A percentile compares a stretch with the other conserved stretches of the same genome.
Evolutionary conservation across 2,888 invertebrate genomes (phyloP).

Genomic region (Trichogramma dendrolimi): DNA sequence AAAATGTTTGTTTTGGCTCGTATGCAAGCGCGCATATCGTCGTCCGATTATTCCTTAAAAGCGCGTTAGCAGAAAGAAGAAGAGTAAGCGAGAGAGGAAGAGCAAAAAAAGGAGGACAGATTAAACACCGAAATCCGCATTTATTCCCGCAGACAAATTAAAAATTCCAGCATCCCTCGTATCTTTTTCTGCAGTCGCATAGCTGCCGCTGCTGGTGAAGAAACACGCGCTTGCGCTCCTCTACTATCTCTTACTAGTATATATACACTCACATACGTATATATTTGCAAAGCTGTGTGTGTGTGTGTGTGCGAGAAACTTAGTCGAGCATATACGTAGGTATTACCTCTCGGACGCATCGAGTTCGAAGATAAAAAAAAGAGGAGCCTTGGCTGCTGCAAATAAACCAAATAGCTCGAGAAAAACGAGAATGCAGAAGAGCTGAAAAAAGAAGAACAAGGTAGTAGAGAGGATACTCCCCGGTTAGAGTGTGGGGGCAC

Average conservation of each 20-base stretch:
- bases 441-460: conserved; percentile 10
- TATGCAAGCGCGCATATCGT: no score
- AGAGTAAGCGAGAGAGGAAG: no score
- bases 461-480: not conserved
- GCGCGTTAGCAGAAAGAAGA: no score
- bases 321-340: conserved; percentile 32
- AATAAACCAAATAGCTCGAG: conserved; percentile 20
- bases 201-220: not conserved
- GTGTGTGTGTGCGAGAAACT: conserved; percentile 11
- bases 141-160: no score
- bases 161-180: not conserved
- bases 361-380: conserved; percentile 16
- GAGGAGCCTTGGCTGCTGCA: not conserved
- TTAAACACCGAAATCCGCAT: no score
- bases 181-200: not conserved
- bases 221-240: conserved; percentile 11
- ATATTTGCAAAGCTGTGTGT: no score
- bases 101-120: no score
- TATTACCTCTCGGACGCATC: conserved; percentile 28
- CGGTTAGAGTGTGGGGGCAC: conserved; percentile 16
- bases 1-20: no score
- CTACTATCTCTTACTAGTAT: conserved; percentile 6
- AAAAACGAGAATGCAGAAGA: conserved; percentile 26
- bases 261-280: no score
- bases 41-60: no score